phyloP scores from a whole-genome alignment of 1,140 invertebrate genomes.

The Venustaconcha ellipsiformis region DNA sequence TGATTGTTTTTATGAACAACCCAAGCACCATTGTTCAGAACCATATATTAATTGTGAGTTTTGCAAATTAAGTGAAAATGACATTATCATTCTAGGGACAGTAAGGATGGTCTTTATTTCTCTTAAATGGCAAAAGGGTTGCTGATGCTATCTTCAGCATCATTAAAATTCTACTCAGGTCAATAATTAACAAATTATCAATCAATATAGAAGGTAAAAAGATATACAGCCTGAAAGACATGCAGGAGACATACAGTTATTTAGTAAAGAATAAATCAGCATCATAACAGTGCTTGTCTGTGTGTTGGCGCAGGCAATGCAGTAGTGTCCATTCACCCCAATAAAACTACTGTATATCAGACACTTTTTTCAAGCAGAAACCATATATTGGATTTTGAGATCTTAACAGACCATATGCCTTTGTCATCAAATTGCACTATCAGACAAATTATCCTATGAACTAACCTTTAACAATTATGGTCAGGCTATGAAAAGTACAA shows the following conservation, averaged over 20 bases:
- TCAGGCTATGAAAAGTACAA: slow-evolving; percentile 17
- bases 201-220: slow-evolving; percentile 27
- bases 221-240: slow-evolving; percentile 15
- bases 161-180: slow-evolving; percentile 20
- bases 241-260: not conserved
- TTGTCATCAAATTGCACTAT: slow-evolving; percentile 25
- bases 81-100: slow-evolving; percentile 28
- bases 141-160: slow-evolving; percentile 13
- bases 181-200: slow-evolving; percentile 29
- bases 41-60: slow-evolving; percentile 28
- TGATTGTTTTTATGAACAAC: slow-evolving; percentile 27
- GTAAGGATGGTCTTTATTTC: slow-evolving; percentile 20
- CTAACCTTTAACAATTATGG: slow-evolving; percentile 30
- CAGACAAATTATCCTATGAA: not conserved
- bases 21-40: slow-evolving; percentile 15
- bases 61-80: slow-evolving; percentile 29
- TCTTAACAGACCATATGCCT: slow-evolving; percentile 24
- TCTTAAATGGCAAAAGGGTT: not conserved
- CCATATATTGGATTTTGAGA: slow-evolving; percentile 30
- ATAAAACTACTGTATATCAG: slow-evolving; percentile 1
- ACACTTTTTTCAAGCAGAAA: slow-evolving; percentile 8
- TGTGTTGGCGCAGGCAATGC: slow-evolving; percentile 12
- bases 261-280: slow-evolving; percentile 17
- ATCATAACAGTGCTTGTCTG: slow-evolving; percentile 9
- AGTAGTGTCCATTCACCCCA: not conserved